A percentile compares a stretch with the other conserved stretches of the same genome.
phyloP scores from a whole-genome alignment of 1,140 invertebrate species.

The Cyphomyrmex costatus region DNA sequence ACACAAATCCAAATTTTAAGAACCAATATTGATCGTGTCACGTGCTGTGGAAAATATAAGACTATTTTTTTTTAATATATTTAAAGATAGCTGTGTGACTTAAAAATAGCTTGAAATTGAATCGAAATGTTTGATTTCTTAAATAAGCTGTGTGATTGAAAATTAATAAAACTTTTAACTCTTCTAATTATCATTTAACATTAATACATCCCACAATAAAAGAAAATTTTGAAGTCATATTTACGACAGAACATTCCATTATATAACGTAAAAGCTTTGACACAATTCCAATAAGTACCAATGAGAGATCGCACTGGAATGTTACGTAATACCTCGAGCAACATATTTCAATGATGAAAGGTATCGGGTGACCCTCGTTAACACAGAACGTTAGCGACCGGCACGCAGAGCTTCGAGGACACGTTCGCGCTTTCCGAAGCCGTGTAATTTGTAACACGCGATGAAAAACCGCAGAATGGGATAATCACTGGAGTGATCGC shows the following conservation, averaged over 20 bases:
- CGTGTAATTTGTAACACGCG: slow-evolving; percentile 35
- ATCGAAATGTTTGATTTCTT: too few species aligned
- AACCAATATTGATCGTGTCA: too few species aligned
- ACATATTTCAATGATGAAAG: slow-evolving; percentile 11
- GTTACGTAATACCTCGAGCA: not conserved
- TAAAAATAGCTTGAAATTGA: too few species aligned
- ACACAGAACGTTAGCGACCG: not conserved
- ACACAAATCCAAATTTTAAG: too few species aligned
- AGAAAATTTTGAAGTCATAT: not conserved
- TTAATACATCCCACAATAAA: not conserved
- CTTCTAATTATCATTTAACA: not conserved
- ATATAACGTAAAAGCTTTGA: not conserved
- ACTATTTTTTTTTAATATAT: too few species aligned
- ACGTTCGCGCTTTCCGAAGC: slow-evolving; percentile 1
- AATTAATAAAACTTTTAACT: too few species aligned
- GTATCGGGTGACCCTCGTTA: not conserved
- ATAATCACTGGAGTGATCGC: slow-evolving; percentile 49
- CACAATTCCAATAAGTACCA: slow-evolving; percentile 1
- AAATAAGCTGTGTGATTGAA: too few species aligned
- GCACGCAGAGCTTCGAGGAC: not conserved
- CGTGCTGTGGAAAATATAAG: too few species aligned
- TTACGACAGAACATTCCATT: not conserved
- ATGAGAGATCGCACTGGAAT: not conserved
- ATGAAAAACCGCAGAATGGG: slow-evolving; percentile 42
- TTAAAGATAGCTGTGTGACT: too few species aligned